Percentiles rank a stretch among this genome's conserved stretches.
Evolutionary conservation across 1,140 invertebrate genomes (phyloP).

Genomic region (Drosophila pallidifrons): DNA sequence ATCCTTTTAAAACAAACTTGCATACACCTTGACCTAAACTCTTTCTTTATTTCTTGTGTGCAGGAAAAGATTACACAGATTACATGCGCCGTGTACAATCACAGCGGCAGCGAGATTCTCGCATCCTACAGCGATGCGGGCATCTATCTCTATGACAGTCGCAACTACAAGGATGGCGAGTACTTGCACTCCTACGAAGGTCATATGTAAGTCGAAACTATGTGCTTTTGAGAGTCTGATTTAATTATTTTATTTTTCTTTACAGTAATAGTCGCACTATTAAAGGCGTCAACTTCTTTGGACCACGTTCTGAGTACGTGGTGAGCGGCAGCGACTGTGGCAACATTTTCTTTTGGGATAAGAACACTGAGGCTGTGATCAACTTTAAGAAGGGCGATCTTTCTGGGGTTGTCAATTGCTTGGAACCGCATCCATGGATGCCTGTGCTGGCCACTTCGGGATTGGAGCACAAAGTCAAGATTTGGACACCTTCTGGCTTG

Average conservation of each 20-base stretch:
- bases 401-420: conserved; percentile 95
- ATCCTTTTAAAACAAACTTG: too few species aligned
- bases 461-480: conserved; percentile 96
- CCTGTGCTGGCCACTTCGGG: conserved; percentile 94
- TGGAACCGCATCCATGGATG: conserved; percentile 95
- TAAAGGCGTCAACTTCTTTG: conserved; percentile 97
- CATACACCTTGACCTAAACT: too few species aligned
- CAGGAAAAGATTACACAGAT: conserved; percentile 86
- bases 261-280: conserved; percentile 91
- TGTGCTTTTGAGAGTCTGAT: background rate
- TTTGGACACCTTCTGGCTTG: conserved; percentile 92
- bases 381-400: conserved; percentile 94
- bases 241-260: background rate
- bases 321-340: conserved; percentile 98
- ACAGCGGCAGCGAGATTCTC: conserved; percentile 95
- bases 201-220: conserved; percentile 85
- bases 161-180: conserved; percentile 85
- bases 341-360: conserved; percentile 98
- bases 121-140: conserved; percentile 97
- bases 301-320: conserved; percentile 95
- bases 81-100: conserved; percentile 95
- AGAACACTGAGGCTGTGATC: conserved; percentile 94
- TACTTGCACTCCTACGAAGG: conserved; percentile 92
- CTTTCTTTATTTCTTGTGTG: background rate
- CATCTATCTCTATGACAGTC: conserved; percentile 95